Conservation (phyloP, 1,140 invertebrate genomes). For the Heliconius congener region DNA sequence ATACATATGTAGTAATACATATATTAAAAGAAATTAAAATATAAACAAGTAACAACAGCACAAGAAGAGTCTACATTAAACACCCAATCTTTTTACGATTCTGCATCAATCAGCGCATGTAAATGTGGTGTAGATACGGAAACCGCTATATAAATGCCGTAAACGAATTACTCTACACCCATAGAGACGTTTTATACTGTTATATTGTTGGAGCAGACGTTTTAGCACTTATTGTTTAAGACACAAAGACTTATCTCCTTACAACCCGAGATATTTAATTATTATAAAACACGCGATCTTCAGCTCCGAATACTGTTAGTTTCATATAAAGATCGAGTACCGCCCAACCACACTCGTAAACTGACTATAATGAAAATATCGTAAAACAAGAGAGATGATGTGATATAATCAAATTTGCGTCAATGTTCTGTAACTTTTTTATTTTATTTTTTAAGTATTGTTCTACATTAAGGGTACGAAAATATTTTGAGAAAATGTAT, state of each 20-base stretch:
- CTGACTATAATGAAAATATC: constrained; percentile 71
- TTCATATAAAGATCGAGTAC: constrained; percentile 62
- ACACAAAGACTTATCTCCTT: constrained; percentile 17
- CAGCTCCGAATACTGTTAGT: constrained; percentile 62
- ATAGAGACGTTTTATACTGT: constrained; percentile 53
- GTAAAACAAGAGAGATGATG: constrained; percentile 67
- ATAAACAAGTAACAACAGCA: background rate
- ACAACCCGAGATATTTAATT: constrained; percentile 63
- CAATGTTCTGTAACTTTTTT: too few relatives aligned
- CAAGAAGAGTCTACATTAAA: constrained; percentile 16
- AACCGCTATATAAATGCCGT: constrained; percentile 38
- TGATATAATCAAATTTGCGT: constrained; percentile 37
- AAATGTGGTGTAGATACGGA: constrained; percentile 1
- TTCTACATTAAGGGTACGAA: too few relatives aligned
- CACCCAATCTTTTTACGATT: constrained; percentile 30
- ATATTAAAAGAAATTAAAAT: background rate
- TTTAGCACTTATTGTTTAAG: constrained; percentile 12
- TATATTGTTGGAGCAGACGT: background rate
- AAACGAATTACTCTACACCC: constrained; percentile 55
- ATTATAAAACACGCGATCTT: constrained; percentile 72
- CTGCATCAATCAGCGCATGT: constrained; percentile 36
- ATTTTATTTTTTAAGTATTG: too few relatives aligned
- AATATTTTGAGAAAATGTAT: too few relatives aligned
- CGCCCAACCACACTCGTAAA: constrained; percentile 68
- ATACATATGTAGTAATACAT: too few relatives aligned